Base-by-base conservation (phyloP, 2,888 invertebrate species). In the Poecilobothrus nobilitatus region DNA sequence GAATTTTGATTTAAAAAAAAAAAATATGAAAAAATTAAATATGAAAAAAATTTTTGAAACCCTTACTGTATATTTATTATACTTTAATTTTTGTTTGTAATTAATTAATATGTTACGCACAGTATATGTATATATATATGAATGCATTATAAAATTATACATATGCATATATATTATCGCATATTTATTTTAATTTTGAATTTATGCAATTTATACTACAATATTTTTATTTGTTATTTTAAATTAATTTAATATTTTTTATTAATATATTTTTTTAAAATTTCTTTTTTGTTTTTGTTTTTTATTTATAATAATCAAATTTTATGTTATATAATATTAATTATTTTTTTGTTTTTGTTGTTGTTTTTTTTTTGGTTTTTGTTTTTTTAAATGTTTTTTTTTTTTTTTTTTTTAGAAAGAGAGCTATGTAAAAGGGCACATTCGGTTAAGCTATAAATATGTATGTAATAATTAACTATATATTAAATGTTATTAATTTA, bases 361-460 rank as follows among this genome's bases (percentile, higher is more conserved):
- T 53, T 44, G 41, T 34, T 67, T 34, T 33, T 63, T 63, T 63
- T 37, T n/a, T 37, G 12, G 34, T 67, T 63, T 63, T 33, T n/a
- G 2, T 67, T 67, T 61, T 21, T 67, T 53, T 53, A 12, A 18
- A 18, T 18, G 18, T 53, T 53, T 53, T 53, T 12, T 18, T 53
- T 69, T 65, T 67, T 53, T 64, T 67, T 69, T 64, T 66, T 76
- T 76, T 77, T 79, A 79, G 77, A 81, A 79, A 80, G 78, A 81
- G 78, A 81, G 80, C 78, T 81, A 79, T 79, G 76, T 79, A 81
- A 80, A 72, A 82, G 81, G 81, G 81, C 81, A 82, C 81, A 81
- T 81, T 81, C 80, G 81, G 81, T 82, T 82, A 82, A 82, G 81
- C 81, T 81, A 80, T 80, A 77, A 75, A 75, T 75, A 71, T 71